A percentile compares a stretch with the other conserved stretches of the same genome.
Evolutionary conservation across 2,113 vertebrate genomes (phyloP).

Genomic region (Diphyllodes magnificus): DNA sequence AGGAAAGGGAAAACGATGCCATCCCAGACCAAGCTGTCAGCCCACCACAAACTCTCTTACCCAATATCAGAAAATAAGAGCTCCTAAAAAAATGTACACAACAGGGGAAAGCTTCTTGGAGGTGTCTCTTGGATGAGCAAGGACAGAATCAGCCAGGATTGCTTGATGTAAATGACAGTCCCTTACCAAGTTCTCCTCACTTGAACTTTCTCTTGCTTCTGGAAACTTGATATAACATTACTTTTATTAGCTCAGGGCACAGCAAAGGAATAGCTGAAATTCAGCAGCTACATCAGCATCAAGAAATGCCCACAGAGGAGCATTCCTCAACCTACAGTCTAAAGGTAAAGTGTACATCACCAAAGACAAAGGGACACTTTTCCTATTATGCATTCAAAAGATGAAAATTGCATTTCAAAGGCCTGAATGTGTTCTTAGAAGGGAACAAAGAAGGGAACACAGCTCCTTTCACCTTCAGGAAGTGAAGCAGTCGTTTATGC

Average conservation of each 20-base stretch:
- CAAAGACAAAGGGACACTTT: background rate
- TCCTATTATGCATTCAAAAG: background rate
- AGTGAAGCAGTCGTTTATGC: background rate
- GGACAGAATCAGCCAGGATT: background rate
- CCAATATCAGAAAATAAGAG: background rate
- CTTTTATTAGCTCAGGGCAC: background rate
- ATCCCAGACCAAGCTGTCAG: background rate
- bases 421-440: background rate
- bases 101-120: background rate
- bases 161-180: background rate
- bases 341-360: background rate
- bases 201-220: background rate
- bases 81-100: background rate
- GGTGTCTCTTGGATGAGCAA: background rate
- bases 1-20: background rate
- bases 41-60: background rate
- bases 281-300: rapidly evolving
- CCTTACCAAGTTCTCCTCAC: background rate
- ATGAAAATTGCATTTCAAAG: background rate
- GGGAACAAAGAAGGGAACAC: background rate
- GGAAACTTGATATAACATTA: background rate
- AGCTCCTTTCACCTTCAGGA: background rate
- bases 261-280: background rate
- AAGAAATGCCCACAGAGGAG: background rate
- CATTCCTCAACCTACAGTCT: background rate